Conservation (phyloP, 2,113 vertebrate genomes). For the Pedionomus torquatus region DNA sequence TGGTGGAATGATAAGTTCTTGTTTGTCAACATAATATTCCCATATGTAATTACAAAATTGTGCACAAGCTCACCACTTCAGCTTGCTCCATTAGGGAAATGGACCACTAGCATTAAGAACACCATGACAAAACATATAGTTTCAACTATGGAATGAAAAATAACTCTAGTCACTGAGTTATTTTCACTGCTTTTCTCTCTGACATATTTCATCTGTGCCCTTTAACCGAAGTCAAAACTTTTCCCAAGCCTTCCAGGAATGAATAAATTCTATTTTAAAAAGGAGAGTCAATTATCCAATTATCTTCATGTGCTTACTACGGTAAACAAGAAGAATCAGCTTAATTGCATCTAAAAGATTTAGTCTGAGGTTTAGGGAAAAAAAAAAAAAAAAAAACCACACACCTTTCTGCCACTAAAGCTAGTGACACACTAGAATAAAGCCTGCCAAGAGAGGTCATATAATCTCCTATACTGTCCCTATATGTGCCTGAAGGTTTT, state of each 20-base stretch:
- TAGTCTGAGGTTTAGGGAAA: neutral
- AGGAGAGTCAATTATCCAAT: neutral
- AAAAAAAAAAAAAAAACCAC: no score
- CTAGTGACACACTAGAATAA: neutral
- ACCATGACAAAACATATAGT: neutral
- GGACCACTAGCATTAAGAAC: neutral
- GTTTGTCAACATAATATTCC: constrained; percentile 49
- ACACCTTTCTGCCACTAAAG: neutral
- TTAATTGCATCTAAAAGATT: neutral
- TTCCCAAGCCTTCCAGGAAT: neutral
- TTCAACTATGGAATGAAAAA: neutral
- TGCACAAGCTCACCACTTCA: neutral
- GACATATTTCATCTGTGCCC: neutral
- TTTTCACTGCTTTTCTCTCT: neutral
- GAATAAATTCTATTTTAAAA: neutral
- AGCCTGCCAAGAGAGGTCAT: neutral
- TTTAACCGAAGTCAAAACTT: neutral
- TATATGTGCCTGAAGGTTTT: neutral
- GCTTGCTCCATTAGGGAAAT: constrained; percentile 29
- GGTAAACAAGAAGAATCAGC: neutral
- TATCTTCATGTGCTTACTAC: neutral
- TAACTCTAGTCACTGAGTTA: neutral
- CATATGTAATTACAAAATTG: constrained; percentile 15
- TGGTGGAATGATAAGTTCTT: constrained; percentile 32
- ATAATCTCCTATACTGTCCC: neutral